Percentiles rank a stretch among this genome's conserved stretches.
Conservation (phyloP, 1,140 invertebrate species). For the Pseudachorutes palmiensis region DNA sequence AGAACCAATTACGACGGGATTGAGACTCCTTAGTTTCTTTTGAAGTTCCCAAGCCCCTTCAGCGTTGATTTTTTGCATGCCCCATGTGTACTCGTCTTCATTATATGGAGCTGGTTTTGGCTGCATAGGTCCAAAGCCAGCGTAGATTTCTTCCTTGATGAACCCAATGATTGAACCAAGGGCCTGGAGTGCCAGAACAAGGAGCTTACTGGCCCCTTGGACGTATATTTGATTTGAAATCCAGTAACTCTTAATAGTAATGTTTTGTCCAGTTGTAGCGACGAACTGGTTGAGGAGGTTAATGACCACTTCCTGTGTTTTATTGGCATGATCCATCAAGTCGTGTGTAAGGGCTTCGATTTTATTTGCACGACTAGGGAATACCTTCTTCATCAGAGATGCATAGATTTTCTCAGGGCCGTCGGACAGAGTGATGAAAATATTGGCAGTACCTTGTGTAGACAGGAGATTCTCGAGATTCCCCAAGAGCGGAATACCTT, state of each 20-base stretch:
- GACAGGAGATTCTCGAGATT: background rate
- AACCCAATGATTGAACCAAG: background rate
- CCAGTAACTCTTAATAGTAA: background rate
- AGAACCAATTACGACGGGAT: background rate
- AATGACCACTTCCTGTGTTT: background rate
- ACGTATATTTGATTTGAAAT: constrained; percentile 11
- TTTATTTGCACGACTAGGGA: background rate
- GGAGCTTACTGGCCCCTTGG: background rate
- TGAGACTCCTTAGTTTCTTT: background rate
- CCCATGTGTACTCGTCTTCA: background rate
- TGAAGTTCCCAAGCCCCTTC: background rate
- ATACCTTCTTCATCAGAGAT: background rate
- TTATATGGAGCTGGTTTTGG: background rate
- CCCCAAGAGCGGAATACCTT: background rate
- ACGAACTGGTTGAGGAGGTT: background rate
- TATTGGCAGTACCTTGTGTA: background rate
- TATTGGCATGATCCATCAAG: background rate
- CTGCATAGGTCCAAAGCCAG: background rate
- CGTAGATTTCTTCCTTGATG: constrained; percentile 3
- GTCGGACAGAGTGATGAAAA: constrained; percentile 10
- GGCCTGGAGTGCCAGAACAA: background rate
- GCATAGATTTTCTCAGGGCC: background rate
- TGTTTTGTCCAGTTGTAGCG: background rate
- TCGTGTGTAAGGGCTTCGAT: background rate
- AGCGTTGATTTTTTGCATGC: constrained; percentile 1